Base-by-base conservation (phyloP, 1,140 invertebrate species). In the Drosophila dunni region DNA sequence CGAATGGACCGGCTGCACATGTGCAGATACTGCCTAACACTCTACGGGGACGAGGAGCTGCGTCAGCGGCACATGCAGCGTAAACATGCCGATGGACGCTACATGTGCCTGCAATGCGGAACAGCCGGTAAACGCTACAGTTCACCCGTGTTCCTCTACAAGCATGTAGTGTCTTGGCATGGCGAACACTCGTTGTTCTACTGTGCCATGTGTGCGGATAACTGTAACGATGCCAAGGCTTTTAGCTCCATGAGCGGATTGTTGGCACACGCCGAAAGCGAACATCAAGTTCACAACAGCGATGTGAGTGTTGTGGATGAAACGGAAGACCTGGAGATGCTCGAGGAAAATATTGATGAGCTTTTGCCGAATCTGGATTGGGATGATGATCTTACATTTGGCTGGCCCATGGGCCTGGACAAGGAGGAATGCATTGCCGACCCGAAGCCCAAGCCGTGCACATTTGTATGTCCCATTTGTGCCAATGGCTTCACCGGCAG, bases 311-410 rank as follows among this genome's bases (percentile, higher is more conserved):
- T 70, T 24, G 62, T 79, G 3, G 84, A 83, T 13, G 83, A 88
- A 3, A 88, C 80, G 0, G 84, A 88, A 38, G 70, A 88, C 13
- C 42, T 88, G 24, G 83, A 88, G 53, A 88, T 88, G 83, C 64
- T 88, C 1, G 83, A 88, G 44, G 83, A 88, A 73, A 89, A 89
- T 38, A 88, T 88, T 33, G 83, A 88, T 4, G 84, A 88, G 17
- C 38, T 88, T 7, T 33, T 86, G 50, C 83, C 84, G 8, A 79
- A 63, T 8, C 46, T 83, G 2, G 84, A 88, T 36, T 83, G 84
- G 84, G 83, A 66, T 9, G 84, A 88, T 51, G 83, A 88, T 42
- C 50, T 89, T 0, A 83, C 84, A 10, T 88, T 88, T 10, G 84
- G 73, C 8, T 88, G 83, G 83, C 83, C 83, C 29, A 74, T 60